Percentiles rank a stretch among this genome's conserved stretches.
Evolutionary conservation across 2,113 vertebrate genomes (phyloP).

Genomic region (Psettodes erumei): DNA sequence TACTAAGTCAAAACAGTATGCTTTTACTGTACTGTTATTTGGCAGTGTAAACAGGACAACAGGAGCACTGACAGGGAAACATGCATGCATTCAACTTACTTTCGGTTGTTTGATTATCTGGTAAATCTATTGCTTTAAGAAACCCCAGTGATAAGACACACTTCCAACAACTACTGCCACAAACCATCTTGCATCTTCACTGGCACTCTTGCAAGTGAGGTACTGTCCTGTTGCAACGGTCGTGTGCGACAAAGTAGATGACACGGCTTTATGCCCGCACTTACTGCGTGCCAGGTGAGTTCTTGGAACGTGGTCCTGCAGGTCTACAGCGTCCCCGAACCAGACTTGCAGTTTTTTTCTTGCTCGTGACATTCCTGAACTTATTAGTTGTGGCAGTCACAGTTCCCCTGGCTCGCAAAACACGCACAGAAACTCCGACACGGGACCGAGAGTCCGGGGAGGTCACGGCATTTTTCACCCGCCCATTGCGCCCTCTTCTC

Average conservation of each 20-base stretch:
- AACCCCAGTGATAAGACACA: constrained; percentile 17
- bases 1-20: background rate
- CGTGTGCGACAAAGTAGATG: background rate
- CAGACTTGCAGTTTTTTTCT: background rate
- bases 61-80: background rate
- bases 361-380: background rate
- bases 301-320: constrained; percentile 6
- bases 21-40: background rate
- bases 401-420: constrained; percentile 31
- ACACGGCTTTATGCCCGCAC: background rate
- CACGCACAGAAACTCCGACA: background rate
- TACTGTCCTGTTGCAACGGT: no score
- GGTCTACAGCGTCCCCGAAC: background rate
- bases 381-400: background rate
- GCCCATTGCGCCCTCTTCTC: constrained; percentile 21
- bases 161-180: constrained; percentile 9
- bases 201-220: background rate
- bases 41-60: no score
- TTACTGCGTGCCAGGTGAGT: constrained; percentile 36
- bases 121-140: constrained; percentile 49
- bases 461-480: background rate
- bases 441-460: background rate
- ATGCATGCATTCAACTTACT: background rate
- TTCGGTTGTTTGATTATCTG: background rate
- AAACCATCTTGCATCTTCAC: background rate